Percentiles rank a stretch among this genome's conserved stretches.
Evolutionary conservation across 2,797 vertebrate species (phyloP).

Genomic region (Stomatorhinus walkeri): DNA sequence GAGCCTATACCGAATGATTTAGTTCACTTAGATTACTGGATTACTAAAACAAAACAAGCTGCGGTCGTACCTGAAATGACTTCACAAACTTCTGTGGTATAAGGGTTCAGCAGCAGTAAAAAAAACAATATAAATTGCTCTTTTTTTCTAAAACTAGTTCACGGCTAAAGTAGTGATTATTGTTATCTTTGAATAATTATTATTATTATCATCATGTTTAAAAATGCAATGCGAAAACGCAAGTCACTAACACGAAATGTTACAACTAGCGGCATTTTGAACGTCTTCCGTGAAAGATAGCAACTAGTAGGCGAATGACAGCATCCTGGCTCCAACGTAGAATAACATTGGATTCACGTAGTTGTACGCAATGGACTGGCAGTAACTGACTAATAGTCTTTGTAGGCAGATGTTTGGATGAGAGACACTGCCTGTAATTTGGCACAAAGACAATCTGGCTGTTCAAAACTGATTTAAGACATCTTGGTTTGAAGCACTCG

Average conservation of each 20-base stretch:
- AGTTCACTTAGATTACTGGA: not conserved
- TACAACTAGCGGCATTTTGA: not conserved
- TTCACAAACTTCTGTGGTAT: not conserved
- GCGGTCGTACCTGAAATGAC: not conserved
- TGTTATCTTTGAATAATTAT: not conserved
- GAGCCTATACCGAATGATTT: not conserved
- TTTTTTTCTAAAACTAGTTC: not conserved
- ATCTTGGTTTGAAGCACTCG: not conserved
- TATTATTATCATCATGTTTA: not conserved
- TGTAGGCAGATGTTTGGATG: not conserved
- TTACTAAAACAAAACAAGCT: not conserved
- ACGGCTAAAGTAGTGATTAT: not conserved
- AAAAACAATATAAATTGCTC: not conserved
- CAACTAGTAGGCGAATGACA: not conserved
- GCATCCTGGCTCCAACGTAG: not conserved
- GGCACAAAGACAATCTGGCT: not conserved
- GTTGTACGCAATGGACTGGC: not conserved
- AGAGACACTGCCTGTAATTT: not conserved
- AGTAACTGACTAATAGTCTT: not conserved
- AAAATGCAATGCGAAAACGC: not conserved
- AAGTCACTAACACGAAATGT: not conserved
- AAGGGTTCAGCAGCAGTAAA: not conserved
- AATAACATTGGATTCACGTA: not conserved
- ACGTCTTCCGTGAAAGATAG: not conserved
- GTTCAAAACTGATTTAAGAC: not conserved